phyloP scores from a whole-genome alignment of 2,888 invertebrate genomes.

The Plutella xylostella region DNA sequence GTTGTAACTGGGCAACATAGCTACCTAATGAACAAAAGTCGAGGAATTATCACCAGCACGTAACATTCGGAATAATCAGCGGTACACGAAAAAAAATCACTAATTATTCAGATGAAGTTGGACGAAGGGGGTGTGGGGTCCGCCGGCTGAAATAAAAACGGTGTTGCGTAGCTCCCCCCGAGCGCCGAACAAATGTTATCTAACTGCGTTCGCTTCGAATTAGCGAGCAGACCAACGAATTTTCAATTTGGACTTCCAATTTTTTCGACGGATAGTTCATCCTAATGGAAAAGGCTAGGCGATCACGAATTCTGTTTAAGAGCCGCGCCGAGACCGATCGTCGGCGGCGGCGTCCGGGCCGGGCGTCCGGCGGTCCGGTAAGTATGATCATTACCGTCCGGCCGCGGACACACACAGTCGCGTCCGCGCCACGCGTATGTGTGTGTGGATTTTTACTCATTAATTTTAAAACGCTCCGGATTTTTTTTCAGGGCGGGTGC shows the following conservation, averaged over 20 bases:
- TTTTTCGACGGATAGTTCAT: slow-evolving; percentile 58
- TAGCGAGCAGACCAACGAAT: slow-evolving; percentile 56
- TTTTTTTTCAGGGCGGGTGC: slow-evolving; percentile 69
- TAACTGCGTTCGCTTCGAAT: slow-evolving; percentile 66
- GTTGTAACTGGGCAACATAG: no score
- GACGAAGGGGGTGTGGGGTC: slow-evolving; percentile 66
- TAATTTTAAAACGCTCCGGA: slow-evolving; percentile 72
- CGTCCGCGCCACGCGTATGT: slow-evolving; percentile 43
- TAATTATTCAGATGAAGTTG: slow-evolving; percentile 72
- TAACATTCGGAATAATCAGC: slow-evolving; percentile 70
- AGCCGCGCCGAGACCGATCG: slow-evolving; percentile 6
- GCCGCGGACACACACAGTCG: slow-evolving; percentile 45
- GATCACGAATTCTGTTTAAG: slow-evolving; percentile 34
- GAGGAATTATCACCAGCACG: slow-evolving; percentile 67
- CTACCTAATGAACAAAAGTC: slow-evolving; percentile 52
- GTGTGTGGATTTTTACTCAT: slow-evolving; percentile 72
- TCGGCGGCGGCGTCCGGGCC: background rate
- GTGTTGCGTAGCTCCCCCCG: slow-evolving; percentile 68
- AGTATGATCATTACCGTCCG: slow-evolving; percentile 27
- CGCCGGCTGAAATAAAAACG: slow-evolving; percentile 69
- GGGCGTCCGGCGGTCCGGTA: slow-evolving; percentile 1
- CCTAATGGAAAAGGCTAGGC: slow-evolving; percentile 47
- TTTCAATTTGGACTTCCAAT: slow-evolving; percentile 59
- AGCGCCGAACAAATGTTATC: slow-evolving; percentile 65
- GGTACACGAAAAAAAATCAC: slow-evolving; percentile 69